These are phyloP conservation scores for Pasiphila rectangulata DNA, from an alignment of 2,888 invertebrate species.

Conservation along the genomic window DNA sequence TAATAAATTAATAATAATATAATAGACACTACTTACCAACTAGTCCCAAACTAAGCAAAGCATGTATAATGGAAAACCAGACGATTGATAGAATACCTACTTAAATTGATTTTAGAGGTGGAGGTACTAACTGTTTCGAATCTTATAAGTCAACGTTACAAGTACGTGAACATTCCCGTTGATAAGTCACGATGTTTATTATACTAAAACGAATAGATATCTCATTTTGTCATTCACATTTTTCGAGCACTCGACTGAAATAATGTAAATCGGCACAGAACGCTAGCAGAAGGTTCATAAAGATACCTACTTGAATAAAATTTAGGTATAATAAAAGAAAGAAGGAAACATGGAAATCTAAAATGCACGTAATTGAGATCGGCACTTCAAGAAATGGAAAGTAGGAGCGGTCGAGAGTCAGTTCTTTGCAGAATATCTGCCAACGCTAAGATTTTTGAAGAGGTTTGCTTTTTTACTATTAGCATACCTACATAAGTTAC, in stretches of 20 bases:
- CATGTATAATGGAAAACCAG: too few species aligned
- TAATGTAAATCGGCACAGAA: neutral
- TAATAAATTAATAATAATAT: too few species aligned
- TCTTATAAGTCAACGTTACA: too few species aligned
- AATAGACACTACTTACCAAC: too few species aligned
- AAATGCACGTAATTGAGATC: slow-evolving; percentile 21
- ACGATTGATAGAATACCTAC: too few species aligned
- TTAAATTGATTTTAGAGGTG: too few species aligned
- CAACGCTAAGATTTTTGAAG: slow-evolving; percentile 7
- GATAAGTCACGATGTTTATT: too few species aligned
- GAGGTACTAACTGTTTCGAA: too few species aligned
- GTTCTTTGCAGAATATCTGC: slow-evolving; percentile 14
- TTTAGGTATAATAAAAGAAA: slow-evolving; percentile 1
- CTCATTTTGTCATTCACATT: too few species aligned
- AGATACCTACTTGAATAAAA: slow-evolving; percentile 3
- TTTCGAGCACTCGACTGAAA: neutral
- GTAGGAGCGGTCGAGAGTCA: slow-evolving; percentile 3
- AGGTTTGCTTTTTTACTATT: slow-evolving; percentile 12
- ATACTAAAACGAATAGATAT: too few species aligned
- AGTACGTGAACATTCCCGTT: too few species aligned
- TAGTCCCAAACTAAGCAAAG: too few species aligned
- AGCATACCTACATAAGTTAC: slow-evolving; percentile 19
- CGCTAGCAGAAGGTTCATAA: neutral
- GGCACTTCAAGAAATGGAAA: slow-evolving; percentile 16
- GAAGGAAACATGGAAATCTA: slow-evolving; percentile 1